Evolutionary conservation across 2,113 vertebrate species (phyloP), one percentile per base, ranked within the genome.

Genomic region (Sinocyclocheilus maitianheensis): DNA sequence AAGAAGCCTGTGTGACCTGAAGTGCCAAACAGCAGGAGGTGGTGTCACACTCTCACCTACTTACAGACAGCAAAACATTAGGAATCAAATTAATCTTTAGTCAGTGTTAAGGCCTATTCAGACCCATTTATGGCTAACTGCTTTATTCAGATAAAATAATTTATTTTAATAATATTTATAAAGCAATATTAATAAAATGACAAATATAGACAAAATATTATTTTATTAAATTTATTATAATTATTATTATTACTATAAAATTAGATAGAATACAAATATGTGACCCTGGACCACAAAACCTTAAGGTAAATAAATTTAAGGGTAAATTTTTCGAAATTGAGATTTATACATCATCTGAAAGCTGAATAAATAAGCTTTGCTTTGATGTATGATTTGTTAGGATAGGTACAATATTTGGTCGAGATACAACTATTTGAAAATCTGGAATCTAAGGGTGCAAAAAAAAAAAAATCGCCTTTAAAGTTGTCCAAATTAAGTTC

Each of bases 1-100:
- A 81, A 81, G 37, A 81, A 40, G 79, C 40, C 37, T 81, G 79
- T 12, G 79, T 26, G 72, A 65, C 46, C 12, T 48, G n/a, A 65
- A 65, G 78, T 48, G 78, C 37, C 60, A 65, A 65, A 65, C 60
- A 26, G 34, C 77, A 24, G 22, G 30, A 62, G 37, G 22, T 46
- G 14, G n/a, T 81, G 60, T 20, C n/a, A 65, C 14, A 18, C 26
- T 51, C 71, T 75, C 22, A 76, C 46, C 43, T 76, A 51, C 11
- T 24, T 26, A 43, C 12, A 46, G 22, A 48, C 60, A 65, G 43
- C n/a, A 65, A 46, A 81, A 81, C 40, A 80, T n/a, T 43, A 48
- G n/a, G 24, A 14, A 43, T 62, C 22, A 43, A 43, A 79, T 62
- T 0, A 62, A 46, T 63, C 6, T 58, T 34, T 18, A 34, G 7